phyloP scores from a whole-genome alignment of 2,888 invertebrate species.

The Sturmia bella region DNA sequence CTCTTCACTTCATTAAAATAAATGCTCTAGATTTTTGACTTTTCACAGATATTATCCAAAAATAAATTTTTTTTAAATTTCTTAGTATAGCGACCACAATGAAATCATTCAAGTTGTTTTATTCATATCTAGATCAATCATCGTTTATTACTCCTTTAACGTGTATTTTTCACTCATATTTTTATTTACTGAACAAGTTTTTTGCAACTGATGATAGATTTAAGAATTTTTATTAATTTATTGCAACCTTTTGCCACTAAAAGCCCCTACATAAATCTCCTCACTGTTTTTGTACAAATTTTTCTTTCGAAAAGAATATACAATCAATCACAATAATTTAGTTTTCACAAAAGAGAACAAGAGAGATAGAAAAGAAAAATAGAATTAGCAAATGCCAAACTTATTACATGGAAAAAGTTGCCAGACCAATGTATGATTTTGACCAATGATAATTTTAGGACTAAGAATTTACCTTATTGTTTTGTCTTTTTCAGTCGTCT shows the following conservation, averaged over 20 bases:
- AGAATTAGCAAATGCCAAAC: slow-evolving; percentile 28
- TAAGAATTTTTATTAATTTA: slow-evolving; percentile 32
- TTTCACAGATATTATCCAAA: slow-evolving; percentile 67
- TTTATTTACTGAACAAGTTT: slow-evolving; percentile 43
- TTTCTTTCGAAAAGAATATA: slow-evolving; percentile 48
- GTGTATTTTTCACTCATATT: slow-evolving; percentile 9
- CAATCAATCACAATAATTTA: slow-evolving; percentile 54
- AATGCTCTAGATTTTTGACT: slow-evolving; percentile 50
- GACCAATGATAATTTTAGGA: too few relatives aligned
- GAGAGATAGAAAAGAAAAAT: slow-evolving; percentile 3
- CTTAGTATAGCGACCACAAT: slow-evolving; percentile 44
- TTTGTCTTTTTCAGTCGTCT: too few relatives aligned
- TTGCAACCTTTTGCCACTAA: slow-evolving; percentile 36
- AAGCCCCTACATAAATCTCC: slow-evolving; percentile 34
- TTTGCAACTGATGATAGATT: slow-evolving; percentile 29
- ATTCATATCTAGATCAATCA: slow-evolving; percentile 25
- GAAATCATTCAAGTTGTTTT: slow-evolving; percentile 35
- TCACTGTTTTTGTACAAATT: slow-evolving; percentile 52
- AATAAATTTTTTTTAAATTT: slow-evolving; percentile 59
- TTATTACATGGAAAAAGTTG: background rate
- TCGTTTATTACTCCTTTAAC: slow-evolving; percentile 3
- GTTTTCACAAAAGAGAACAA: slow-evolving; percentile 6
- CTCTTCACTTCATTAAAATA: slow-evolving; percentile 22
- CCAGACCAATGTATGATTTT: slow-evolving; percentile 1
- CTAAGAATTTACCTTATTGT: too few relatives aligned